These are phyloP conservation scores for Saccostrea cuccullata DNA, from an alignment of 1,140 invertebrate species.

Conservation along the genomic window DNA sequence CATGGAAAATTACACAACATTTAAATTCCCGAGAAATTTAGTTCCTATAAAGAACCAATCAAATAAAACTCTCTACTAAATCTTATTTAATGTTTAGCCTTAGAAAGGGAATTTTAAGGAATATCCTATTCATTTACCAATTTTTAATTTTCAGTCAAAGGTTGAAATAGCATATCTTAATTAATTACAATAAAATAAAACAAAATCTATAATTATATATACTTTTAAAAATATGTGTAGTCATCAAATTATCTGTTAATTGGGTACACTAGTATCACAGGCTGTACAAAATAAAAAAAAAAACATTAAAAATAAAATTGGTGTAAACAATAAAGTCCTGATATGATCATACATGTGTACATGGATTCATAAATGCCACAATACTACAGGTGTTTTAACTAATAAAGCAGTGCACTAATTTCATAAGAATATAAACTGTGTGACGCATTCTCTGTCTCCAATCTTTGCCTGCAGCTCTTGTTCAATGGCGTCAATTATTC, in stretches of 20 bases:
- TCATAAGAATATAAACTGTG: conserved; percentile 53
- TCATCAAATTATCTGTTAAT: neutral
- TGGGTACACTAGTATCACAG: neutral
- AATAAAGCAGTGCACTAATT: neutral
- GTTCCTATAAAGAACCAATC: too few relatives aligned
- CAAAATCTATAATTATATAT: neutral
- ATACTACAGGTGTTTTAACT: neutral
- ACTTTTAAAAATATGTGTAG: neutral
- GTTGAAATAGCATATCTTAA: too few relatives aligned
- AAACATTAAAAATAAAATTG: neutral
- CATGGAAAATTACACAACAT: too few relatives aligned
- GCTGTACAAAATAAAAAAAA: neutral
- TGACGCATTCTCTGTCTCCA: conserved; percentile 38
- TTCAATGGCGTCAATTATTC: conserved; percentile 49
- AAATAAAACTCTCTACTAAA: too few relatives aligned
- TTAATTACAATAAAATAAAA: neutral
- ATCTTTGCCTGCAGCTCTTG: conserved; percentile 43
- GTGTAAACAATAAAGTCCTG: neutral
- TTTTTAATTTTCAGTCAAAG: too few relatives aligned
- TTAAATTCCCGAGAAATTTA: too few relatives aligned
- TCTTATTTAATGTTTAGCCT: too few relatives aligned
- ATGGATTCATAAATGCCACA: neutral
- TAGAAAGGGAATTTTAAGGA: too few relatives aligned
- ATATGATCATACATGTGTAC: neutral
- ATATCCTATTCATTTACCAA: too few relatives aligned